These are phyloP conservation scores for Penaeus japonicus DNA, from an alignment of 1,140 invertebrate species.

Conservation along the genomic window DNA sequence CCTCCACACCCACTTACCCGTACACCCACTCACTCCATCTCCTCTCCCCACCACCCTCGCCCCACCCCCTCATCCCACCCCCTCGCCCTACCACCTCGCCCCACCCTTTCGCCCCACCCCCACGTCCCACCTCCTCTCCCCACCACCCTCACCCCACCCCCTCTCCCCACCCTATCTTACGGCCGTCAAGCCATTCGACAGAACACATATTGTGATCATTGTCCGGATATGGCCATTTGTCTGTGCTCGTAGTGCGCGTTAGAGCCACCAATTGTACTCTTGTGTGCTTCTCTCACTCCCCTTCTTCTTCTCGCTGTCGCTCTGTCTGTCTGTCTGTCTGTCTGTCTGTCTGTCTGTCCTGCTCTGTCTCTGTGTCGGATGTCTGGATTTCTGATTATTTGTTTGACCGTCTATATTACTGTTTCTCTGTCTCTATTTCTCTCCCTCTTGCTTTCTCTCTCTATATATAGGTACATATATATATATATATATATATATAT, in stretches of 20 bases:
- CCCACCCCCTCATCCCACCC: neutral
- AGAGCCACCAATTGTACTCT: no score
- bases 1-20: no score
- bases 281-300: neutral
- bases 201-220: no score
- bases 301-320: neutral
- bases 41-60: neutral
- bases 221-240: no score
- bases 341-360: neutral
- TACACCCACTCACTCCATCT: neutral
- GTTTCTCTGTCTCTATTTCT: constrained; percentile 10
- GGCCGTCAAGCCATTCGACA: neutral
- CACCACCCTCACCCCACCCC: neutral
- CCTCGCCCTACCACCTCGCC: neutral
- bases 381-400: no score
- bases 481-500: no score
- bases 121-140: neutral
- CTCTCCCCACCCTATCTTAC: no score
- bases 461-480: no score
- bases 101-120: neutral
- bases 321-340: neutral
- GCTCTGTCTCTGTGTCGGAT: neutral
- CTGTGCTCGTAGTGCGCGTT: no score
- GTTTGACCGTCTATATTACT: neutral
- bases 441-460: neutral